These are phyloP conservation scores for Leptopilina boulardi DNA, from an alignment of 1,140 invertebrate species.

Conservation along the genomic window DNA sequence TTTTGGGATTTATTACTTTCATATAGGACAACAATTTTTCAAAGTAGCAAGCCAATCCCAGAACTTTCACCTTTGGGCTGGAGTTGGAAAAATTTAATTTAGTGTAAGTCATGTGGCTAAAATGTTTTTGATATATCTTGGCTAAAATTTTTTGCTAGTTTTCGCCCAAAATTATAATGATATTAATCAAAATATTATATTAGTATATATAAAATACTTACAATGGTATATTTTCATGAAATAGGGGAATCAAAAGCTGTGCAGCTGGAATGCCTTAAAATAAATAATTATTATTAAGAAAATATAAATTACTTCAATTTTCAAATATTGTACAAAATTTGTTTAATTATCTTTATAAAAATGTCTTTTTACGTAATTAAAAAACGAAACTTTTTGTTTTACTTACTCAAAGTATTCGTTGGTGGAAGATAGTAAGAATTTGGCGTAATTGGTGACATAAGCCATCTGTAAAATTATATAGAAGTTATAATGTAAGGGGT, in stretches of 20 bases:
- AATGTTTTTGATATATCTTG: no score
- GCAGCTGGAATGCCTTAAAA: not conserved
- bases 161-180: no score
- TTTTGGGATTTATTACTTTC: no score
- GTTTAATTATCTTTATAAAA: not conserved
- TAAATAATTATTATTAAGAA: not conserved
- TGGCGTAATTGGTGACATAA: slow-evolving; percentile 10
- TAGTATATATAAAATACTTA: not conserved
- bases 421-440: slow-evolving; percentile 16
- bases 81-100: no score
- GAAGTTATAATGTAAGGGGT: no score
- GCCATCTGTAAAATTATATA: slow-evolving; percentile 2
- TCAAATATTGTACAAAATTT: not conserved
- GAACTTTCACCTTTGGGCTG: no score
- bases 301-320: not conserved
- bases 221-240: not conserved
- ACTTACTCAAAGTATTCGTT: not conserved
- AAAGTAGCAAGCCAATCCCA: no score
- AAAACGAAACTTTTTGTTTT: not conserved
- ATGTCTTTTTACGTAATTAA: not conserved
- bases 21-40: no score
- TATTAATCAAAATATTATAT: no score
- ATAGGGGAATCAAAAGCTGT: slow-evolving; percentile 10
- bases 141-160: no score
- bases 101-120: no score